A percentile compares a stretch with the other conserved stretches of the same genome.
These are phyloP conservation scores for Anguilla pacifica DNA, from an alignment of 2,797 vertebrate species.

Conservation along the genomic window DNA sequence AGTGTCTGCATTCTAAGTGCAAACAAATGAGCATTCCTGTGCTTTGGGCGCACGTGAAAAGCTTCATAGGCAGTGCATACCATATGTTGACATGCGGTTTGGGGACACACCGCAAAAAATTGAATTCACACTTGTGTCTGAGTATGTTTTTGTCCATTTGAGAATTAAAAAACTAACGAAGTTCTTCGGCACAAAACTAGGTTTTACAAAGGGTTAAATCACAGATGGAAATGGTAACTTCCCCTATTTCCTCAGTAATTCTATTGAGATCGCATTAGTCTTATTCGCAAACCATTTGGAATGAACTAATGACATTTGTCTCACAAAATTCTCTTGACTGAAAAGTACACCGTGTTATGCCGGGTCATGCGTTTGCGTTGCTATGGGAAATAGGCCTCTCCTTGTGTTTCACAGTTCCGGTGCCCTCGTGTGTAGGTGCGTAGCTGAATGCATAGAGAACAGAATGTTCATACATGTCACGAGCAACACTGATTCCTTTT, in stretches of 20 bases:
- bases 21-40: not conserved
- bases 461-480: not conserved
- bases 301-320: slow-evolving; percentile 52
- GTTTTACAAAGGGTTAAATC: not conserved
- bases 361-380: not conserved
- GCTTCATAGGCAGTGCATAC: not conserved
- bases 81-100: slow-evolving; percentile 2
- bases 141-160: not conserved
- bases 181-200: not conserved
- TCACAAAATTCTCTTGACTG: not conserved
- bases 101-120: not conserved
- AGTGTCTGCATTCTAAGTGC: not conserved
- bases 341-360: not conserved
- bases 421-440: not conserved
- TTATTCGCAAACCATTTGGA: slow-evolving; percentile 68
- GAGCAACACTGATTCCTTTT: not conserved
- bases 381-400: not conserved
- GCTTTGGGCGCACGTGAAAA: not conserved
- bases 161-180: not conserved
- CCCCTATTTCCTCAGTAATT: slow-evolving; percentile 58
- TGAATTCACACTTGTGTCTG: not conserved
- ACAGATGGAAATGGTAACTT: slow-evolving; percentile 19
- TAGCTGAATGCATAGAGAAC: not conserved
- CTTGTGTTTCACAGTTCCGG: not conserved
- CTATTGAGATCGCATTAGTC: slow-evolving; percentile 63